These are phyloP conservation scores for Akabosia matsudoensis DNA, from an alignment of 1,140 invertebrate genomes.

Conservation along the genomic window DNA sequence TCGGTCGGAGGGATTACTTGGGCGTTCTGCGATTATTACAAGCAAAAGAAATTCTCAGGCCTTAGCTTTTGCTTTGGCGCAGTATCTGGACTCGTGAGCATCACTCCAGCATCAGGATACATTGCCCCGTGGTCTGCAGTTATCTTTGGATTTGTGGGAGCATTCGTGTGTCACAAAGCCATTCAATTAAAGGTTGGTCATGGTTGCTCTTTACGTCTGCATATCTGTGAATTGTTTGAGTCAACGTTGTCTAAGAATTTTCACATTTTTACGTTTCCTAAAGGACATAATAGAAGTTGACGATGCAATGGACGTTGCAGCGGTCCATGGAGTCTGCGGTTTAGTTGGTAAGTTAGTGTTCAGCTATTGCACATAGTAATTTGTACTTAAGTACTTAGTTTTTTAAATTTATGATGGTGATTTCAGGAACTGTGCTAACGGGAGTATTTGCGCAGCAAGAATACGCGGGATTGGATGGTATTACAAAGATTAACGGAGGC, in stretches of 20 bases:
- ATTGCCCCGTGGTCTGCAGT: conserved; percentile 31
- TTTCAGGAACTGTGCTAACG: conserved; percentile 39
- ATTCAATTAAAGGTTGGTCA: too few relatives aligned
- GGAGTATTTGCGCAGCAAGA: conserved; percentile 18
- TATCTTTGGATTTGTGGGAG: conserved; percentile 40
- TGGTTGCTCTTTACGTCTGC: too few relatives aligned
- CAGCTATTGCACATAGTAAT: not conserved
- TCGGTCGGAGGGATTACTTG: not conserved
- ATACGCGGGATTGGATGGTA: conserved; percentile 28
- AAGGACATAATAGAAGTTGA: conserved; percentile 39
- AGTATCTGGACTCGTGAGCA: not conserved
- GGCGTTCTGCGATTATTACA: not conserved
- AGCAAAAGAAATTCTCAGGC: not conserved
- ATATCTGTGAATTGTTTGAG: too few relatives aligned
- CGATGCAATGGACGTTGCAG: conserved; percentile 44
- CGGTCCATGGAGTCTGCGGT: conserved; percentile 44
- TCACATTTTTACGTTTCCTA: too few relatives aligned
- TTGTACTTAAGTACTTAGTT: not conserved
- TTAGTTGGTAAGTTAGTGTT: not conserved
- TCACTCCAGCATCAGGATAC: not conserved
- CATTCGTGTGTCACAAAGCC: conserved; percentile 35
- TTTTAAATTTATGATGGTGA: too few relatives aligned
- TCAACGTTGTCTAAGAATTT: too few relatives aligned
- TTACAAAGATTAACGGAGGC: conserved; percentile 25
- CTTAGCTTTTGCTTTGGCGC: not conserved